Evolutionary conservation across 2,113 vertebrate genomes (phyloP).

Genomic region (Rhea americana): DNA sequence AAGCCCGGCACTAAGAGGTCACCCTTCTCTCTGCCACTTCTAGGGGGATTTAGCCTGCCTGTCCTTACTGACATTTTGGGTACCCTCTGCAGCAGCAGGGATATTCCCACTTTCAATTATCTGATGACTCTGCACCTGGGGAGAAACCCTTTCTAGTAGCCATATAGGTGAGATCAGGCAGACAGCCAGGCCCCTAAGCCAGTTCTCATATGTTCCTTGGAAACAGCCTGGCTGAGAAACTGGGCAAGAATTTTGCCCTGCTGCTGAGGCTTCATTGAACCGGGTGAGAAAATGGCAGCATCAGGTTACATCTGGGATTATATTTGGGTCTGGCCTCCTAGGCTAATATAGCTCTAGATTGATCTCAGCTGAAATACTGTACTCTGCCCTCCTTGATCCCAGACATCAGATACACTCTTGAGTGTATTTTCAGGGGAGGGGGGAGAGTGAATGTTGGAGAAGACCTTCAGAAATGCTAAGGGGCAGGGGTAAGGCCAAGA

Average conservation of each 20-base stretch:
- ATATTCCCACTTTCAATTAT: not conserved
- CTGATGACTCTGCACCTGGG: not conserved
- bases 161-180: accelerated
- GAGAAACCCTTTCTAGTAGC: not conserved
- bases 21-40: not conserved
- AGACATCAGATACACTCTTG: not conserved
- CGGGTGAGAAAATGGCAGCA: not conserved
- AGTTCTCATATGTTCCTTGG: not conserved
- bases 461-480: not conserved
- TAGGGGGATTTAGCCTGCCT: not conserved
- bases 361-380: no score
- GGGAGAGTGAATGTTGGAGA: accelerated
- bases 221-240: not conserved
- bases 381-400: not conserved
- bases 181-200: accelerated
- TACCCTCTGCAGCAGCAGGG: no score
- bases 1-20: not conserved
- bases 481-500: accelerated
- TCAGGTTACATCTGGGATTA: accelerated
- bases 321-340: not conserved
- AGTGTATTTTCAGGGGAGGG: no score
- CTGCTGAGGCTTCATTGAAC: not conserved
- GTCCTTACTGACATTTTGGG: not conserved
- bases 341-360: not conserved
- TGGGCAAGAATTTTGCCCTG: accelerated